Conservation (phyloP, 2,888 invertebrate genomes). For the Chrysina gloriosa region DNA sequence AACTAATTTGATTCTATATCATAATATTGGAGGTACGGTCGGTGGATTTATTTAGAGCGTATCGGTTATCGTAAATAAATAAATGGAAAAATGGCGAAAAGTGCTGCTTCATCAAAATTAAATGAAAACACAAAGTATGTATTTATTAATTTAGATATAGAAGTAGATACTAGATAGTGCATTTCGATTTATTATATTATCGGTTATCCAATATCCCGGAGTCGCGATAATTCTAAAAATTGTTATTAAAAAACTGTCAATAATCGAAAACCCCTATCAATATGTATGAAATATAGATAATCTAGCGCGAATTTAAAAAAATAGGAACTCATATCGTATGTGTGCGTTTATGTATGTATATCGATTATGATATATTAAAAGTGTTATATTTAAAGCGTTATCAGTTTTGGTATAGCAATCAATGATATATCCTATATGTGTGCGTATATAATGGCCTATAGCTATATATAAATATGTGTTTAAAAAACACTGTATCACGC, state of each 20-base stretch:
- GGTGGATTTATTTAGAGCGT: neutral
- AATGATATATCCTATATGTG: conserved; percentile 21
- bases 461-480: neutral
- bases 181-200: neutral
- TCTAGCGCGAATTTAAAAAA: conserved; percentile 49
- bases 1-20: neutral
- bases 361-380: conserved; percentile 52
- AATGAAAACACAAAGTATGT: conserved; percentile 15
- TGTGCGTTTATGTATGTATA: conserved; percentile 34
- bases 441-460: neutral
- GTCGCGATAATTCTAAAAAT: conserved; percentile 2
- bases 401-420: conserved; percentile 19
- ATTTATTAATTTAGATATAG: conserved; percentile 28
- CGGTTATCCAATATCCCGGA: neutral
- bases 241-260: conserved; percentile 1
- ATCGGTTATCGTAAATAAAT: neutral
- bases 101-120: neutral
- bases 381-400: conserved; percentile 40
- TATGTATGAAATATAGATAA: conserved; percentile 47
- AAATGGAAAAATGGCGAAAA: neutral
- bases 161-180: neutral
- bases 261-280: neutral
- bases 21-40: neutral
- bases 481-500: neutral
- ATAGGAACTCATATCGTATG: conserved; percentile 39